Evolutionary conservation across 2,113 vertebrate species (phyloP).

Genomic region (Tragelaphus scriptus): DNA sequence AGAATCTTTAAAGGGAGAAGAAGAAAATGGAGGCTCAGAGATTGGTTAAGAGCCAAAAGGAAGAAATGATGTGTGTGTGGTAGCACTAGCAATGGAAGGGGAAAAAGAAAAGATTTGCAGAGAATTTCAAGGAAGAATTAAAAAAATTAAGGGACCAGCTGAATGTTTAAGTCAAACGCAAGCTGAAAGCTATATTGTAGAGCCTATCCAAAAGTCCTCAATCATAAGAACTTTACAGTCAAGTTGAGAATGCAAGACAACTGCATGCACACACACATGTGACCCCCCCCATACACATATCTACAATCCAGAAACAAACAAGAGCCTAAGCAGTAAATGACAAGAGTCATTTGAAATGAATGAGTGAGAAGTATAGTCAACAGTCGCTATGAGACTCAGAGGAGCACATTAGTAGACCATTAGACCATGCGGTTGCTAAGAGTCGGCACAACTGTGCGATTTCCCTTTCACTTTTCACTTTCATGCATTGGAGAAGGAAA

Average conservation of each 20-base stretch:
- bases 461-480: too few species aligned
- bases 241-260: neutral
- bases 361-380: neutral
- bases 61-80: neutral
- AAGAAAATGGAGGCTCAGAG: neutral
- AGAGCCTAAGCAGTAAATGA: neutral
- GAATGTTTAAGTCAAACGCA: neutral
- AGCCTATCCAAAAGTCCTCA: neutral
- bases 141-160: neutral
- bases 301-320: neutral
- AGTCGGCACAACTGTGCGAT: too few species aligned
- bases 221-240: neutral
- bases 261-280: neutral
- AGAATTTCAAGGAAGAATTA: neutral
- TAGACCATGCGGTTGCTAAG: neutral
- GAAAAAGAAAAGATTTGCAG: neutral
- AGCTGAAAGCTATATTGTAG: neutral
- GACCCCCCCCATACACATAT: neutral
- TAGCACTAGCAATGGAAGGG: neutral
- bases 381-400: neutral
- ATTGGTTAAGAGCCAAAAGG: neutral
- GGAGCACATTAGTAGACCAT: neutral
- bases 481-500: too few species aligned
- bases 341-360: neutral
- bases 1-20: neutral